A percentile compares a stretch with the other conserved stretches of the same genome.
Evolutionary conservation across 1,140 invertebrate genomes (phyloP).

Genomic region (Caenorhabditis tropicalis): DNA sequence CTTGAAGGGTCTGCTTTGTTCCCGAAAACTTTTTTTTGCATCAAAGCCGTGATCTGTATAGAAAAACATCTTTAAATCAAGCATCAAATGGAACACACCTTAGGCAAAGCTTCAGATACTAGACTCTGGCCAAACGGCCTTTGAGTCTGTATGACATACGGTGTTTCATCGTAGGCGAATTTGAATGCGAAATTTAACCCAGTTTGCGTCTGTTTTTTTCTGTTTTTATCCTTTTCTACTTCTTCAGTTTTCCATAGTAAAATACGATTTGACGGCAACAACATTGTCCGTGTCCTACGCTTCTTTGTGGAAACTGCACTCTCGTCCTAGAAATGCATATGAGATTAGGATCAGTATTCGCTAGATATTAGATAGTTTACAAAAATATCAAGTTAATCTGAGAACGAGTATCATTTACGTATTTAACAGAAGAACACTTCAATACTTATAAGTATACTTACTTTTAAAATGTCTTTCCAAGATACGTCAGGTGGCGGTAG

Average conservation of each 20-base stretch:
- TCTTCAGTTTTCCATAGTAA: neutral
- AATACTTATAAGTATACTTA: neutral
- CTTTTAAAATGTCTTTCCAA: slow-evolving; percentile 21
- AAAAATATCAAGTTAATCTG: too few species aligned
- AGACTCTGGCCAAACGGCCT: neutral
- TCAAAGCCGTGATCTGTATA: neutral
- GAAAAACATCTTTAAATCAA: neutral
- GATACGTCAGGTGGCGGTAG: neutral
- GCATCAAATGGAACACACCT: neutral
- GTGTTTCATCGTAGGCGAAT: neutral
- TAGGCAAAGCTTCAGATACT: neutral
- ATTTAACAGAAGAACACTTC: too few species aligned
- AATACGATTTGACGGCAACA: neutral
- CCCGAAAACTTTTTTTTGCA: neutral
- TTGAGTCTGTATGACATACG: neutral
- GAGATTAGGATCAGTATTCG: too few species aligned
- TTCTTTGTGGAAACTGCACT: too few species aligned
- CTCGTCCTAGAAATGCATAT: too few species aligned
- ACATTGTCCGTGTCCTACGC: neutral
- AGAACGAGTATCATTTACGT: too few species aligned
- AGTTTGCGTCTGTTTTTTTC: neutral
- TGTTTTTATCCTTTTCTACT: neutral
- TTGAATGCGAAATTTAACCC: neutral
- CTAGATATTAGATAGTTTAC: too few species aligned
- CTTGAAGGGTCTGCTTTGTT: neutral